phyloP scores from a whole-genome alignment of 2,888 invertebrate species.

The Crematogaster levior region DNA sequence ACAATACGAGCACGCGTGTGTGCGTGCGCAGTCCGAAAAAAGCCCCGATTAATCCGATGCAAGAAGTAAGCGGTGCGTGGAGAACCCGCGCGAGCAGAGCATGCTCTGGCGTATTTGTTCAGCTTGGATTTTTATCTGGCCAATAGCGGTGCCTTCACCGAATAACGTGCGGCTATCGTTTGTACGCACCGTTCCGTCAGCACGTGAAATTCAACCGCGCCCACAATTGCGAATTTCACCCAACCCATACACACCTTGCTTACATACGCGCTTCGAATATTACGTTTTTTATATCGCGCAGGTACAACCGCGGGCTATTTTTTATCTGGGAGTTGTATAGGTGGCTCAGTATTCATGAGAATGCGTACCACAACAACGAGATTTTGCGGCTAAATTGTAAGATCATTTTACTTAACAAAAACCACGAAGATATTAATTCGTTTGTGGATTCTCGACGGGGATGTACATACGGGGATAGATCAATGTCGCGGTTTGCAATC shows the following conservation, averaged over 20 bases:
- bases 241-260: conserved; percentile 12
- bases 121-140: conserved; percentile 56
- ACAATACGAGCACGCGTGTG: background rate
- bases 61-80: conserved; percentile 63
- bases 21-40: conserved; percentile 28
- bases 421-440: background rate
- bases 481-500: background rate
- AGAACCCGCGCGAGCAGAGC: conserved; percentile 40
- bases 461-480: too few species aligned
- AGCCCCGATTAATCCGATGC: conserved; percentile 51
- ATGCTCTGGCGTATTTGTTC: conserved; percentile 50
- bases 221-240: conserved; percentile 50
- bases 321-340: conserved; percentile 1
- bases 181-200: conserved; percentile 49
- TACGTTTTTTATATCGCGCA: conserved; percentile 43
- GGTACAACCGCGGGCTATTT: conserved; percentile 29
- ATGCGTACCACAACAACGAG: too few species aligned
- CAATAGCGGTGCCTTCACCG: conserved; percentile 61
- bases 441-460: background rate
- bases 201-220: conserved; percentile 48
- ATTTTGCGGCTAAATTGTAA: background rate
- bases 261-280: conserved; percentile 34
- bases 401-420: background rate
- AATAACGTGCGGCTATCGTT: conserved; percentile 40
- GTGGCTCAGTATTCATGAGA: conserved; percentile 16